Base-by-base conservation (phyloP, 2,888 invertebrate species). In the Clitarchus hookeri region DNA sequence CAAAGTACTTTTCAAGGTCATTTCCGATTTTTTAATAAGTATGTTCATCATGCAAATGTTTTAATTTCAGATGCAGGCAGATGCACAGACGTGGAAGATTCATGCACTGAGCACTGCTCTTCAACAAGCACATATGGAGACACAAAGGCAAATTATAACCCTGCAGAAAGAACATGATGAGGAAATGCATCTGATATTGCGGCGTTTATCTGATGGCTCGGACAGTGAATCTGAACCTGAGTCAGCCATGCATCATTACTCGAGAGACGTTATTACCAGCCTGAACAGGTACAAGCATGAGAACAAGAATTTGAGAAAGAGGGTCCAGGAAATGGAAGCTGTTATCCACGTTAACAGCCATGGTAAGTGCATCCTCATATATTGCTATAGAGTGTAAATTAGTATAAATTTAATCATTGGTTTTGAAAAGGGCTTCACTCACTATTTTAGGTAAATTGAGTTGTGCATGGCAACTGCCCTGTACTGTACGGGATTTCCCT, bases 31-130 rank as follows among this genome's bases (percentile, higher is more conserved):
- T 36, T 36, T 36, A 36, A 36, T 36, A 1, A 36, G 36, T 36
- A 36, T 36, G 36, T 36, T 36, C 2, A 36, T 36, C 36, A 36
- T 36, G 36, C 36, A 36, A 36, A 36, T 36, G 16, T 86, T 86
- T 84, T 86, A 27, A 26, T 85, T 95, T 83, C 95, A 95, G 90
- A 94, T 94, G 19, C 96, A 96, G 90, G 95, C 95, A 26, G 95
- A 96, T 87, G 94, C 93, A 84, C 95, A 96, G 92, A 93, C 95
- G 44, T 94, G 95, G 91, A 94, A 95, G 54, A 95, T 96, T 86
- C 95, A 95, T 78, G 93, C 94, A 83, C 93, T 96, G 48, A 95
- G 94, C 90, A 93, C 94, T 89, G 93, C 93, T 11, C 93, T 96
- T 44, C 95, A 96, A 83, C 94, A 95, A 78, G 93, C 94, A 0